Conservation (phyloP, 2,797 vertebrate species). For the Stomatorhinus walkeri region DNA sequence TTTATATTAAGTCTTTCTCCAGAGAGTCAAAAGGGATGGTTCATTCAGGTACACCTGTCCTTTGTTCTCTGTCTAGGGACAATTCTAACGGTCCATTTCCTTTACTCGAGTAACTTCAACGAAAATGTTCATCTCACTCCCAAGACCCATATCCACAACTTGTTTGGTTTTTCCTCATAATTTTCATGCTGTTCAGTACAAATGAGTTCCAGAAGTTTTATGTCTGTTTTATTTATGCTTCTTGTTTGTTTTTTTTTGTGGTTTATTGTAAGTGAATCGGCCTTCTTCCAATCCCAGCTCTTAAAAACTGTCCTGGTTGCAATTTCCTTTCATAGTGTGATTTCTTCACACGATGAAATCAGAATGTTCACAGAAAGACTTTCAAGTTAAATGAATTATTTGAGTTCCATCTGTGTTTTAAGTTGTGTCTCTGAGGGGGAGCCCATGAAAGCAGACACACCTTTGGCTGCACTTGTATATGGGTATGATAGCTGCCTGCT, state of each 20-base stretch:
- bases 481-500: neutral
- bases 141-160: neutral
- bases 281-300: slow-evolving; percentile 13
- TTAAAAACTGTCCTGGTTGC: slow-evolving; percentile 20
- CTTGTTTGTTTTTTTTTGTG: neutral
- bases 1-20: neutral
- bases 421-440: neutral
- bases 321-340: neutral
- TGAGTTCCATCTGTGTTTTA: neutral
- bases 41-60: neutral
- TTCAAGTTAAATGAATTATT: neutral
- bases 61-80: neutral
- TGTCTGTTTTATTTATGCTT: neutral
- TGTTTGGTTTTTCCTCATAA: neutral
- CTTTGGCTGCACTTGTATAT: neutral
- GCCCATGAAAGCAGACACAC: neutral
- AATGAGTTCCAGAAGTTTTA: neutral
- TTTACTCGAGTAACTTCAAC: neutral
- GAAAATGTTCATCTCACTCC: neutral
- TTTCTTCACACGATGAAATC: neutral
- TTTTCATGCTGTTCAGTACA: neutral
- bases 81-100: neutral
- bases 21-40: neutral
- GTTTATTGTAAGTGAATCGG: neutral
- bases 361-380: neutral